These are phyloP conservation scores for Bos indicus DNA, from an alignment of 2,113 vertebrate species.

Conservation along the genomic window DNA sequence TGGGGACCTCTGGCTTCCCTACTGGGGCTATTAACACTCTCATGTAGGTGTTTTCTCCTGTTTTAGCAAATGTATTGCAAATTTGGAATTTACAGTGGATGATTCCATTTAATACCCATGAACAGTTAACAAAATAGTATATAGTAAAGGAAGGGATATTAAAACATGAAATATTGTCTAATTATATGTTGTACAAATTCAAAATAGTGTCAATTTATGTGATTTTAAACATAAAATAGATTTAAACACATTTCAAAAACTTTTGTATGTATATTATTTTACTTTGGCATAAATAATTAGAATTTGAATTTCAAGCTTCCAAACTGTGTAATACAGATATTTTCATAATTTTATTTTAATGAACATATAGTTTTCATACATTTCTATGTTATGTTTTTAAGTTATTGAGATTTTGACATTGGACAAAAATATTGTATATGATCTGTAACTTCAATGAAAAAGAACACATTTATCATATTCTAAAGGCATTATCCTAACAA, in stretches of 20 bases:
- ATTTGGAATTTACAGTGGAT: background rate
- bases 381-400: slow-evolving; percentile 55
- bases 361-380: background rate
- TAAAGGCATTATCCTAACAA: background rate
- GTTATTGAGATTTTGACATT: slow-evolving; percentile 59
- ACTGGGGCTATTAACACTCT: background rate
- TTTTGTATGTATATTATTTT: slow-evolving; percentile 39
- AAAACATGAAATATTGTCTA: background rate
- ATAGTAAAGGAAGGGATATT: background rate
- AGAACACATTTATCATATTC: slow-evolving; percentile 48
- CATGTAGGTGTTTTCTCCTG: background rate
- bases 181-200: background rate
- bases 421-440: slow-evolving; percentile 63
- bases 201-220: background rate
- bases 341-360: slow-evolving; percentile 42
- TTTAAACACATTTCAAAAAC: background rate
- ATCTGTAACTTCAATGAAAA: slow-evolving; percentile 65
- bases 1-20: background rate
- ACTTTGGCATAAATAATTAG: background rate
- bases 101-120: background rate
- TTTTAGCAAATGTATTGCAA: background rate
- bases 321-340: background rate
- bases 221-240: background rate
- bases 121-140: background rate
- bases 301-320: background rate